These are phyloP conservation scores for Parotocinclus haroldoi DNA, from an alignment of 2,797 vertebrate genomes.

Conservation along the genomic window DNA sequence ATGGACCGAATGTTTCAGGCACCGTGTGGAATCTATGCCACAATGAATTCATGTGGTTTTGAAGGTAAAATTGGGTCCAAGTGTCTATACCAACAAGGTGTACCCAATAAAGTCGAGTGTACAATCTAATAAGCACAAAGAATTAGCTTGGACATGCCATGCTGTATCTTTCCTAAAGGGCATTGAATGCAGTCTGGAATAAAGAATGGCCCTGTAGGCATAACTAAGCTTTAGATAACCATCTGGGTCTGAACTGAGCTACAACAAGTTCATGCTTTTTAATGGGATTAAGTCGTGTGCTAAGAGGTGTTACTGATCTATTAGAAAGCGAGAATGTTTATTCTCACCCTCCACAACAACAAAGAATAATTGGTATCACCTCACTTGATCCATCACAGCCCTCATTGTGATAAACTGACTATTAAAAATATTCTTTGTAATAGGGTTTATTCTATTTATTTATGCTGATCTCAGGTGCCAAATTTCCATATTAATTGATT, in stretches of 20 bases:
- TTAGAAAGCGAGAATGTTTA: not conserved
- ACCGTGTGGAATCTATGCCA: too few relatives aligned
- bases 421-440: too few relatives aligned
- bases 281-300: not conserved
- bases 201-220: not conserved
- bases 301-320: slow-evolving; percentile 2
- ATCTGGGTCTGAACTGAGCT: not conserved
- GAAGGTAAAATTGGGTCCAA: too few relatives aligned
- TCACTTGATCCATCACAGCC: too few relatives aligned
- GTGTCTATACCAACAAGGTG: too few relatives aligned
- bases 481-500: too few relatives aligned
- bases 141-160: not conserved
- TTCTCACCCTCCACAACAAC: slow-evolving; percentile 9
- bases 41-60: too few relatives aligned
- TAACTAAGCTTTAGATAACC: not conserved
- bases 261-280: not conserved
- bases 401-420: too few relatives aligned
- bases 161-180: not conserved
- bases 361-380: not conserved
- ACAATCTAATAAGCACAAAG: not conserved
- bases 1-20: too few relatives aligned
- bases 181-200: not conserved
- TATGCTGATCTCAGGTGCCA: too few relatives aligned
- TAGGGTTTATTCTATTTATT: too few relatives aligned
- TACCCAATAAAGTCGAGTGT: not conserved